Evolutionary conservation across 2,797 vertebrate species (phyloP).

Genomic region (Myripristis jacobus): DNA sequence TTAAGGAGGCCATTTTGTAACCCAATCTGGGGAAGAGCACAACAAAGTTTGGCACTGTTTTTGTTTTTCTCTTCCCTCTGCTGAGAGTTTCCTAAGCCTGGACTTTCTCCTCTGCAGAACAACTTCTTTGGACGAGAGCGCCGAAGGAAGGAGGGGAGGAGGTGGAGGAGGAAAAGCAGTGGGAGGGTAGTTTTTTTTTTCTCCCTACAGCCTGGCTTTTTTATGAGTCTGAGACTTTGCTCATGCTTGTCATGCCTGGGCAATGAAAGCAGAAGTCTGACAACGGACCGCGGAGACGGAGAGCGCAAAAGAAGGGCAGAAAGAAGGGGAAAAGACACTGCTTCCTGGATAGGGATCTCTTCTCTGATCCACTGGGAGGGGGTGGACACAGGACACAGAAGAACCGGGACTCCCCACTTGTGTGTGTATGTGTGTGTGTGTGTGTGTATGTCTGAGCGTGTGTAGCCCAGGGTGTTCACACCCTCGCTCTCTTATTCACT

Average conservation of each 20-base stretch:
- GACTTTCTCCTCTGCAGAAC: conserved; percentile 79
- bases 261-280: conserved; percentile 57
- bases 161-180: conserved; percentile 47
- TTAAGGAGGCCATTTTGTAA: conserved; percentile 86
- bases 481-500: conserved; percentile 38
- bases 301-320: conserved; percentile 36
- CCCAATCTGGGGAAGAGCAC: conserved; percentile 64
- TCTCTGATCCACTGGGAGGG: conserved; percentile 55
- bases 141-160: conserved; percentile 39
- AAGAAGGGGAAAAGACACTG: conserved; percentile 45
- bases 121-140: conserved; percentile 53
- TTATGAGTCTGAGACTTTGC: conserved; percentile 32
- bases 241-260: conserved; percentile 52
- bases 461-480: conserved; percentile 32
- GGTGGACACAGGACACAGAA: conserved; percentile 59
- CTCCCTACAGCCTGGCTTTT: conserved; percentile 24
- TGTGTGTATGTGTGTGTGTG: conserved; percentile 22
- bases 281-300: conserved; percentile 10
- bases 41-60: conserved; percentile 71
- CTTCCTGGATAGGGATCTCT: conserved; percentile 75
- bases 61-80: conserved; percentile 41
- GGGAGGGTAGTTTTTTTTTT: neutral
- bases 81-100: conserved; percentile 69
- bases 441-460: conserved; percentile 22
- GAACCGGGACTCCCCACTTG: conserved; percentile 35